A percentile compares a stretch with the other conserved stretches of the same genome.
These are phyloP conservation scores for Troides oblongomaculatus DNA, from an alignment of 2,888 invertebrate species.

Conservation along the genomic window DNA sequence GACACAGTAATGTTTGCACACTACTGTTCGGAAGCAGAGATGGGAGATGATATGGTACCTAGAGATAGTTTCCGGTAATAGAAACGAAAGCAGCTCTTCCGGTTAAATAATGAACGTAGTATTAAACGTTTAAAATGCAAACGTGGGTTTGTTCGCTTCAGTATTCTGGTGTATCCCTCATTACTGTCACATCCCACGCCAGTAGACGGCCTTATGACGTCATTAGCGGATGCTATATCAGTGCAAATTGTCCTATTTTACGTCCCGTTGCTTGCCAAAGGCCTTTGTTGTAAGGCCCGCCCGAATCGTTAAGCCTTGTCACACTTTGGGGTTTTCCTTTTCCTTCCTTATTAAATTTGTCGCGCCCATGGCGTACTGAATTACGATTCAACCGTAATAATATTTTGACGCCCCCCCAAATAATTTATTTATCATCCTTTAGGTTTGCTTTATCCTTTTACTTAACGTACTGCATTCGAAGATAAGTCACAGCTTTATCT, in stretches of 20 bases:
- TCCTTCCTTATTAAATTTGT: conserved; percentile 29
- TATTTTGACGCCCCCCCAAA: too few species aligned
- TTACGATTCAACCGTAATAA: conserved; percentile 12
- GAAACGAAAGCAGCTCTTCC: too few species aligned
- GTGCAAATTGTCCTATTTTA: conserved; percentile 36
- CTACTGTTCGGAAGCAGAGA: too few species aligned
- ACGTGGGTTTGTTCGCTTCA: conserved; percentile 16
- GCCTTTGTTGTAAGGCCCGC: conserved; percentile 25
- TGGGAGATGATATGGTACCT: too few species aligned
- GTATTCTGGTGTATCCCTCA: conserved; percentile 25
- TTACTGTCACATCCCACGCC: conserved; percentile 32
- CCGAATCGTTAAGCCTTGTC: conserved; percentile 28
- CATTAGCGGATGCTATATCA: conserved; percentile 34
- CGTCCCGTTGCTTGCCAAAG: conserved; percentile 31
- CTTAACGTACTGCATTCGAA: too few species aligned
- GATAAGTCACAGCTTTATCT: too few species aligned
- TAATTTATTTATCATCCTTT: too few species aligned
- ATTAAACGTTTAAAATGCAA: conserved; percentile 13
- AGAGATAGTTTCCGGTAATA: too few species aligned
- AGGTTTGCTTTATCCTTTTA: too few species aligned
- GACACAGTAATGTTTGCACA: too few species aligned
- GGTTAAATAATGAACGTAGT: neutral
- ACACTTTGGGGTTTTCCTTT: conserved; percentile 18
- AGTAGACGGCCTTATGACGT: conserved; percentile 30
- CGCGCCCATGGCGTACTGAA: conserved; percentile 27